phyloP scores from a whole-genome alignment of 2,888 invertebrate species.

The Drosophila nigricruria region DNA sequence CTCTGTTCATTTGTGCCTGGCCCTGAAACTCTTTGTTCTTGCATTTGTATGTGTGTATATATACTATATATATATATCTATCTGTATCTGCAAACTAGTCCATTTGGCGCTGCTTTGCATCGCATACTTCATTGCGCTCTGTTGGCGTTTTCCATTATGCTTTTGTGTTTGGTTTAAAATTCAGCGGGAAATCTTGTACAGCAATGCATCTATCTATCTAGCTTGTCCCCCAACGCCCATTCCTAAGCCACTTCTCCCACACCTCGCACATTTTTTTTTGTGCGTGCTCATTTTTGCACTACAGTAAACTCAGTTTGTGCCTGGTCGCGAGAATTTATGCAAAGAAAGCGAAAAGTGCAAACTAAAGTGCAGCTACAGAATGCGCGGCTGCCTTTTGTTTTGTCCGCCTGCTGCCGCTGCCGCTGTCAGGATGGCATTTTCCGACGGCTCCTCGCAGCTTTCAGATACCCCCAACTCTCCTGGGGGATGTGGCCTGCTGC shows the following conservation, averaged over 20 bases:
- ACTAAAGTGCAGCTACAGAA: conserved; percentile 76
- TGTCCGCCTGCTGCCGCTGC: conserved; percentile 26
- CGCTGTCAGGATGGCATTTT: conserved; percentile 40
- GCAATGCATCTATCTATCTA: conserved; percentile 51
- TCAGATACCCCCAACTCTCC: background rate
- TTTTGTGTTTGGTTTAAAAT: conserved; percentile 72
- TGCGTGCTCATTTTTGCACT: conserved; percentile 70
- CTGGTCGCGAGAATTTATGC: conserved; percentile 74
- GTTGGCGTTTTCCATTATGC: conserved; percentile 75
- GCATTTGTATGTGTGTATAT: conserved; percentile 5
- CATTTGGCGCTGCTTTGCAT: conserved; percentile 51
- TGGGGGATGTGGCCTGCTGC: conserved; percentile 12
- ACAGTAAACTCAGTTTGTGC: conserved; percentile 63
- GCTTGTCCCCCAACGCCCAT: conserved; percentile 7
- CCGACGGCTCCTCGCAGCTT: background rate
- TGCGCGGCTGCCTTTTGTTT: conserved; percentile 76
- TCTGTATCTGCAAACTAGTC: conserved; percentile 50
- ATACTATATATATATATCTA: conserved; percentile 16
- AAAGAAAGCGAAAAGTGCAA: conserved; percentile 81
- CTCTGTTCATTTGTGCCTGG: conserved; percentile 32
- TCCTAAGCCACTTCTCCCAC: background rate
- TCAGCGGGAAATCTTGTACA: conserved; percentile 66
- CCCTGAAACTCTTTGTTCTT: conserved; percentile 43
- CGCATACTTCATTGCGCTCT: conserved; percentile 77
- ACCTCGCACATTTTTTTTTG: conserved; percentile 32